Evolutionary conservation across 2,888 invertebrate genomes (phyloP), one percentile per base, ranked within the genome.

Genomic region (Erebia ligea): DNA sequence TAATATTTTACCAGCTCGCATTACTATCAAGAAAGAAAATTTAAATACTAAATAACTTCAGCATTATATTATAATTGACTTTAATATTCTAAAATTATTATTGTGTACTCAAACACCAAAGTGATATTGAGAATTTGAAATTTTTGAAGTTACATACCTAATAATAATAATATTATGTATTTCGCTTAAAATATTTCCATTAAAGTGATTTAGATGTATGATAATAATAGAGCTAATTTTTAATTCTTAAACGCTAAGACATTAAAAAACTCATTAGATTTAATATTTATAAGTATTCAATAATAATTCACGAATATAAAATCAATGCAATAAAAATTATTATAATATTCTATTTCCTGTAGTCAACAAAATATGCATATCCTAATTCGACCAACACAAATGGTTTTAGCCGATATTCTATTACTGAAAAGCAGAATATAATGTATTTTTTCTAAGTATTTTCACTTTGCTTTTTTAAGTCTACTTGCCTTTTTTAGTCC

Each of bases 111-210:
- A 54, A 62, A 68, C 72, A 84, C 86, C 86, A 83, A 86, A 87
- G 86, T 89, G 90, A 90, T 90, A 89, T 88, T 90, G 77, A 81
- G 81, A 86, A 85, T 84, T 63, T 66, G 52, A 69, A 64, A 64
- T 65, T 65, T 34, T 34, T 34, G 5, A 34, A 6, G 34, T 34
- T 6, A 34, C 34, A 34, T 34, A 34, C 52, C 19, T 45, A 45
- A 45, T 45, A 45, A 45, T 45, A 45, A 45, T 42, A 42, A 34
- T 63, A 50, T 13, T 48, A 50, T 65, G 15, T 61, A 66, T 64
- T 58, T 62, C 59, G 45, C 50, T 71, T 73, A 68, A 62, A 62
- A 62, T 73, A 68, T 70, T 73, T 65, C 57, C 67, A 65, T 65
- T 64, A 54, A 72, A 72, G 63, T 72, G 58, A 69, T 69, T 34